These are phyloP conservation scores for Rostratula benghalensis DNA, from an alignment of 2,113 vertebrate genomes.

Conservation along the genomic window DNA sequence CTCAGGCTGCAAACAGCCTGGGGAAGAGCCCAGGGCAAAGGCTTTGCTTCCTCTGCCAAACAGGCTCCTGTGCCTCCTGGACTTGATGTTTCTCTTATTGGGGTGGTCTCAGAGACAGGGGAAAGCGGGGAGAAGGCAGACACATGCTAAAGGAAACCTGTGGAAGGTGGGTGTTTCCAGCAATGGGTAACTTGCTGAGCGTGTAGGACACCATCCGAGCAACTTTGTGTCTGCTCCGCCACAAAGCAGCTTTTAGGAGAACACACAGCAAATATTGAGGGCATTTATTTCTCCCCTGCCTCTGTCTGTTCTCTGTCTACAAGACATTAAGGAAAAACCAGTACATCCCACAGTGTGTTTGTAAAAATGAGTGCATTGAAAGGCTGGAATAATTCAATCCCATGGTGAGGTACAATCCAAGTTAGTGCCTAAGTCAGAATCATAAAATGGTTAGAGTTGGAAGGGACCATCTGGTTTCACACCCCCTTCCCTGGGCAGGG, in stretches of 20 bases:
- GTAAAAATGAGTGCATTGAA: not conserved
- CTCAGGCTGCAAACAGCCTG: not conserved
- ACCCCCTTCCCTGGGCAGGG: too few relatives aligned
- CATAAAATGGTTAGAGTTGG: too few relatives aligned
- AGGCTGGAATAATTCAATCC: not conserved
- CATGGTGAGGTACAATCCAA: not conserved
- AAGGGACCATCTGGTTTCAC: too few relatives aligned
- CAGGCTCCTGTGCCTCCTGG: not conserved
- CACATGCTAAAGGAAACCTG: not conserved
- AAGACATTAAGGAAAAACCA: not conserved
- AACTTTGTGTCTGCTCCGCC: not conserved
- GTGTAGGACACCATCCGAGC: not conserved
- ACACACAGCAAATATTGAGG: accelerated
- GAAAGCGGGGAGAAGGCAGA: not conserved
- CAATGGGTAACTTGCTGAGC: not conserved
- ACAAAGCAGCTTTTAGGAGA: not conserved
- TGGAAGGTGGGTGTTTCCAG: not conserved
- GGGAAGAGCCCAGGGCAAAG: not conserved
- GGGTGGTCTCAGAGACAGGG: not conserved
- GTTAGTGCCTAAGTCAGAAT: not conserved
- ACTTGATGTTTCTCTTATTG: not conserved
- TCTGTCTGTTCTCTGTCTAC: not conserved
- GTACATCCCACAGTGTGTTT: not conserved
- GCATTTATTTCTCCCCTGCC: not conserved
- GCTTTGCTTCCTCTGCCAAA: not conserved